Conservation (phyloP, 2,888 invertebrate genomes). For the Sinodicranocentrus sp. region DNA sequence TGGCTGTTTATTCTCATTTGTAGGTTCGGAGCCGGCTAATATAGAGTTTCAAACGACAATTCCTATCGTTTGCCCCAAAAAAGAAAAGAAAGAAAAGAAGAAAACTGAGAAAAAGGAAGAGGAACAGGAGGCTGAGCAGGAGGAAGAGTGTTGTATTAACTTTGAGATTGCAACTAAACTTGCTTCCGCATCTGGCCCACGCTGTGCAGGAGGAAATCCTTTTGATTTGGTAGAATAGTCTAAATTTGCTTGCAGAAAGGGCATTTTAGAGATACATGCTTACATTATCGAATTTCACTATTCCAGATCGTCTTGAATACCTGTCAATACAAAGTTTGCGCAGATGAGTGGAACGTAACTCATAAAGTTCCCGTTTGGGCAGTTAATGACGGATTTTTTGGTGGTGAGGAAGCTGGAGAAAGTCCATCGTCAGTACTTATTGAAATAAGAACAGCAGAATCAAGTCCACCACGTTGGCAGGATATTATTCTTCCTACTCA, state of each 20-base stretch:
- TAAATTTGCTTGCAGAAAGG: too few species aligned
- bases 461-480: constrained; percentile 75
- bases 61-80: constrained; percentile 76
- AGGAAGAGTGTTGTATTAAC: constrained; percentile 75
- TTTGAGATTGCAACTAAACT: constrained; percentile 74
- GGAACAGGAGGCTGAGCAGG: constrained; percentile 70
- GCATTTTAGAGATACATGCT: too few species aligned
- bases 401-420: constrained; percentile 57
- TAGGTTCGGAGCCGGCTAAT: constrained; percentile 73
- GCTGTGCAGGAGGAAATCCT: constrained; percentile 74
- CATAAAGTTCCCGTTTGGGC: constrained; percentile 76
- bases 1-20: background rate
- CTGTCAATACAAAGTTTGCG: constrained; percentile 76
- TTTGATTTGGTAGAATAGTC: constrained; percentile 75
- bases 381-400: constrained; percentile 75
- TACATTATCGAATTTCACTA: too few species aligned
- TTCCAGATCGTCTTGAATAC: constrained; percentile 75
- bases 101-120: constrained; percentile 52
- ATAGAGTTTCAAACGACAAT: constrained; percentile 75
- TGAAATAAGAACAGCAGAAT: constrained; percentile 73
- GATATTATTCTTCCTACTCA: constrained; percentile 72
- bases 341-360: constrained; percentile 77
- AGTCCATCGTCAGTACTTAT: constrained; percentile 59
- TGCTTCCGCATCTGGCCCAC: constrained; percentile 66
- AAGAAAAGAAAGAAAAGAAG: constrained; percentile 67